phyloP scores from a whole-genome alignment of 2,113 vertebrate genomes.

The Seriola quinqueradiata region DNA sequence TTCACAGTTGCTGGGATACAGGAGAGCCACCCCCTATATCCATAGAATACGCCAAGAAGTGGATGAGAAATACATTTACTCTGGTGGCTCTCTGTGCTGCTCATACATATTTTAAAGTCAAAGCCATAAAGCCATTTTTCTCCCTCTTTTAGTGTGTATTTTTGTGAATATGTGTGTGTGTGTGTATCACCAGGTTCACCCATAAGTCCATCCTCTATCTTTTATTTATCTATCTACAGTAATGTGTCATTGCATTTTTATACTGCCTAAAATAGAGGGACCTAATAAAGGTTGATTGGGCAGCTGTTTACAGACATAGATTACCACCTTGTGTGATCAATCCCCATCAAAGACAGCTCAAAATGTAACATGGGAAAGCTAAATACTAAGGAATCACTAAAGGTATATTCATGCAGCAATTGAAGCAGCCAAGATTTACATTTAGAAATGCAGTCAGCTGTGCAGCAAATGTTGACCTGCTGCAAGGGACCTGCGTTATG shows the following conservation, averaged over 20 bases:
- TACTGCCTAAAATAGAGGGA: neutral
- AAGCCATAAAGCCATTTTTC: slow-evolving; percentile 46
- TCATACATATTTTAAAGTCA: slow-evolving; percentile 71
- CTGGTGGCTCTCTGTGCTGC: slow-evolving; percentile 51
- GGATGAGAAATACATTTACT: slow-evolving; percentile 59
- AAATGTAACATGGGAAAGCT: neutral
- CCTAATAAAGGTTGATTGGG: neutral
- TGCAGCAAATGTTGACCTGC: slow-evolving; percentile 48
- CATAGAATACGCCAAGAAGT: slow-evolving; percentile 41
- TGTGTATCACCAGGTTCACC: neutral
- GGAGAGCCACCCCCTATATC: slow-evolving; percentile 36
- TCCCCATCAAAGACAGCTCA: neutral
- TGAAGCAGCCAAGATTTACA: slow-evolving; percentile 4
- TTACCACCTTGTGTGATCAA: neutral
- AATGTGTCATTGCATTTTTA: neutral
- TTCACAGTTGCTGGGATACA: slow-evolving; percentile 67
- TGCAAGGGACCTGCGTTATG: slow-evolving; percentile 37
- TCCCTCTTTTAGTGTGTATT: slow-evolving; percentile 10
- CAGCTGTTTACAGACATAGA: neutral
- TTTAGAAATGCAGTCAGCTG: slow-evolving; percentile 33
- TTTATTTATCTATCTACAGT: neutral
- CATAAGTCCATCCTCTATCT: neutral
- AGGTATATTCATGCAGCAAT: neutral
- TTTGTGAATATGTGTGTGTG: neutral
- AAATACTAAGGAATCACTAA: neutral